These are phyloP conservation scores for Rhea pennata DNA, from an alignment of 2,113 vertebrate species.

Conservation along the genomic window DNA sequence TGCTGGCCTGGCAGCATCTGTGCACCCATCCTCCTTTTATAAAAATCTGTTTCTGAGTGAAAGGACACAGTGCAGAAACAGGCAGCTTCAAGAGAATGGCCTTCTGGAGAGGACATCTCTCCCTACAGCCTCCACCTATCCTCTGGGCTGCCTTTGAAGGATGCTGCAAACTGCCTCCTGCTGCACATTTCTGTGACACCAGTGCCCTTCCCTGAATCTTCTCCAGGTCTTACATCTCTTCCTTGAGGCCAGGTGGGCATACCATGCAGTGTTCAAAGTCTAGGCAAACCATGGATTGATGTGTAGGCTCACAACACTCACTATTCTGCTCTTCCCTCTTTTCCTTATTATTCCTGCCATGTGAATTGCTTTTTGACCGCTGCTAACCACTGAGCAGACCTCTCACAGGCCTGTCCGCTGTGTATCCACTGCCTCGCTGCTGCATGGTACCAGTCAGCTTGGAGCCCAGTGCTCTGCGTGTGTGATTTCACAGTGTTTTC, in stretches of 20 bases:
- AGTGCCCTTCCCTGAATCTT: background rate
- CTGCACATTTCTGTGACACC: too few species aligned
- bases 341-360: background rate
- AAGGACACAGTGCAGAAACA: background rate
- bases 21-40: background rate
- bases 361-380: background rate
- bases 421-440: background rate
- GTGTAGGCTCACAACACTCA: background rate
- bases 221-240: background rate
- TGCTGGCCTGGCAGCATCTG: background rate
- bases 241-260: background rate
- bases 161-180: too few species aligned
- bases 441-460: background rate
- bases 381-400: too few species aligned
- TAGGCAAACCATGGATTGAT: background rate
- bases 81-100: too few species aligned
- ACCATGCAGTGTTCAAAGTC: too few species aligned
- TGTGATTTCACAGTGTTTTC: background rate
- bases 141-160: too few species aligned
- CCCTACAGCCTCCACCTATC: too few species aligned
- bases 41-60: slow-evolving; percentile 56
- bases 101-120: too few species aligned
- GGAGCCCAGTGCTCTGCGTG: background rate
- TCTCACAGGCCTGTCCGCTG: too few species aligned
- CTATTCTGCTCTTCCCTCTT: background rate